Base-by-base conservation (phyloP, 1,140 invertebrate genomes). In the Chelonus insularis region DNA sequence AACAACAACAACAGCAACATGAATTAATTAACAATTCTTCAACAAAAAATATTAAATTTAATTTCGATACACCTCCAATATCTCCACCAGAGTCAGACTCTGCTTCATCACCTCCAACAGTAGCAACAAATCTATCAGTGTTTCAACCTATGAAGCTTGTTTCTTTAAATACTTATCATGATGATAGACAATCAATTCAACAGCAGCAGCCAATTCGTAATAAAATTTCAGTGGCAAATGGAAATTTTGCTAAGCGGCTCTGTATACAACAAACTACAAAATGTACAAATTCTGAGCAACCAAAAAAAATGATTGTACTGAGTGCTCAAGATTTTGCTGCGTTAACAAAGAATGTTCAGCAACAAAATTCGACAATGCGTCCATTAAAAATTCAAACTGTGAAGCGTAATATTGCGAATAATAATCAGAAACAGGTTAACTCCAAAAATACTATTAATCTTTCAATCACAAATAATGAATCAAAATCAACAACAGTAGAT, bases 241-340 rank as follows among this genome's bases (percentile, higher is more conserved):
- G 23, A 37, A 68, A 71, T 58, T 45, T 64, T n/a, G 52, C 64
- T 16, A 78, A 77, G 50, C 68, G 67, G 1, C 21, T 76, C 56
- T 64, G 67, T 20, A 64, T 76, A 21, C 68, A n/a, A n/a, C n/a
- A 73, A 55, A 62, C 71, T 37, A 68, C 65, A 48, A 37, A 63
- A 45, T 56, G 70, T 68, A 37, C 68, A 85, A n/a, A n/a, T n/a
- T n/a, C n/a, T n/a, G 84, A 69, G 16, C 68, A 70, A 18, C 56
- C 69, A 16, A 62, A 64, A 18, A 82, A 82, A 64, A 79, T 81
- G n/a, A 80, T 84, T 37, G 75, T 84, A 11, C 62, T 85, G 2
- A 82, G 78, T 32, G 67, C 81, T 0, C 73, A 82, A 64, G 82
- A 85, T 62, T 83, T 83, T 65, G 79, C 80, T 12, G 72, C 79